These are phyloP conservation scores for Muschampia plurimacula DNA, from an alignment of 2,888 invertebrate species.

Conservation along the genomic window DNA sequence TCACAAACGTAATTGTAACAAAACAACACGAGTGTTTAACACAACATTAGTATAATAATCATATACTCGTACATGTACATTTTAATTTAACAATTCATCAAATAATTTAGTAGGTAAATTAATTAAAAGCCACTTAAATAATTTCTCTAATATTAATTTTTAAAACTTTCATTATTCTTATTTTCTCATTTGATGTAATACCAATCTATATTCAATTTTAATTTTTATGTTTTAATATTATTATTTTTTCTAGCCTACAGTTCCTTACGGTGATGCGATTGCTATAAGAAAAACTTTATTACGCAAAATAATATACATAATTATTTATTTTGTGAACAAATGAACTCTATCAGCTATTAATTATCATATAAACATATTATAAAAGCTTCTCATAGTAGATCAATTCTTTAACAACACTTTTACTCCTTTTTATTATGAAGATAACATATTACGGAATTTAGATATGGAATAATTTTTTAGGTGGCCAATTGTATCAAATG, in stretches of 20 bases:
- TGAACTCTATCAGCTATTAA: neutral
- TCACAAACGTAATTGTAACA: slow-evolving; percentile 28
- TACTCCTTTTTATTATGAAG: neutral
- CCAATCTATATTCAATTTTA: neutral
- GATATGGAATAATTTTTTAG: slow-evolving; percentile 15
- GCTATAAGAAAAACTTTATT: slow-evolving; percentile 13
- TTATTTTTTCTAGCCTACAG: slow-evolving; percentile 20
- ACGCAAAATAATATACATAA: slow-evolving; percentile 1
- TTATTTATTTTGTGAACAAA: slow-evolving; percentile 15
- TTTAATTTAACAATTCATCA: neutral
- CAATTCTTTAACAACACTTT: slow-evolving; percentile 13
- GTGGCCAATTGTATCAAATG: slow-evolving; percentile 27
- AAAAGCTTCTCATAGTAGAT: neutral
- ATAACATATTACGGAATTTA: neutral
- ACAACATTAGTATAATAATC: neutral
- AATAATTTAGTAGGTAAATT: neutral
- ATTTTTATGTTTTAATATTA: neutral
- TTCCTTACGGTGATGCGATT: slow-evolving; percentile 13
- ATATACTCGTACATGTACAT: neutral
- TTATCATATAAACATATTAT: slow-evolving; percentile 10
- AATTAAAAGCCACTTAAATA: neutral
- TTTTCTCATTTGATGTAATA: too few species aligned
- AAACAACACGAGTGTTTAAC: slow-evolving; percentile 11
- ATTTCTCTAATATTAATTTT: neutral
- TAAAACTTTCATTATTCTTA: too few species aligned